These are phyloP conservation scores for Xerus rutilus DNA, from an alignment of 2,797 vertebrate genomes.

Conservation along the genomic window DNA sequence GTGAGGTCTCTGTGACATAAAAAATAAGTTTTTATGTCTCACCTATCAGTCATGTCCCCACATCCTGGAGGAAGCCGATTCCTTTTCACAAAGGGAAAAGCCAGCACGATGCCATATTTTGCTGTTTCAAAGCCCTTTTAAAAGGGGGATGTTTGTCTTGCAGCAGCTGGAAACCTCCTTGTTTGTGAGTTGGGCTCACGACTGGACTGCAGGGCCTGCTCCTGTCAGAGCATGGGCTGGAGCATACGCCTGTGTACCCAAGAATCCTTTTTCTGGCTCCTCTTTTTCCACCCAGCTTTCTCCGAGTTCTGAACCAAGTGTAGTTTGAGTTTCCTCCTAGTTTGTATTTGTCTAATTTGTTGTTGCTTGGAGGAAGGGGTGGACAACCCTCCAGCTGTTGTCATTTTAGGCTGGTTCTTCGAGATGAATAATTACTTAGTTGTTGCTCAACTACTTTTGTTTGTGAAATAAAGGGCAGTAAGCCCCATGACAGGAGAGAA, in stretches of 20 bases:
- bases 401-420: conserved; percentile 66
- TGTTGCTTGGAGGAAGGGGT: background rate
- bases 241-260: conserved; percentile 73
- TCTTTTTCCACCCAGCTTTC: conserved; percentile 77
- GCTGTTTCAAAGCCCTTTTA: conserved; percentile 74
- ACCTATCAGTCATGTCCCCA: background rate
- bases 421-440: conserved; percentile 54
- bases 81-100: conserved; percentile 45
- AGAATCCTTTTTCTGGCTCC: conserved; percentile 80
- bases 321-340: conserved; percentile 77
- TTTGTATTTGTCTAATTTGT: conserved; percentile 81
- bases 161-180: conserved; percentile 82
- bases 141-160: conserved; percentile 83
- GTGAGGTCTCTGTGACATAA: rapidly evolving
- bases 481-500: conserved; percentile 47
- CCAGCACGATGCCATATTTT: rapidly evolving
- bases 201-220: conserved; percentile 67
- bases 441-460: conserved; percentile 66
- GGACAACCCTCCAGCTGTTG: background rate
- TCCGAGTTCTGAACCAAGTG: conserved; percentile 41
- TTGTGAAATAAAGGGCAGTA: conserved; percentile 62
- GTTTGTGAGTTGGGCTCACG: conserved; percentile 82
- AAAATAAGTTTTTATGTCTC: conserved; percentile 7
- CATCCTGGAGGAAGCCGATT: background rate
- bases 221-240: conserved; percentile 81